phyloP scores from a whole-genome alignment of 2,888 invertebrate genomes.

The Odontomyia ornata region DNA sequence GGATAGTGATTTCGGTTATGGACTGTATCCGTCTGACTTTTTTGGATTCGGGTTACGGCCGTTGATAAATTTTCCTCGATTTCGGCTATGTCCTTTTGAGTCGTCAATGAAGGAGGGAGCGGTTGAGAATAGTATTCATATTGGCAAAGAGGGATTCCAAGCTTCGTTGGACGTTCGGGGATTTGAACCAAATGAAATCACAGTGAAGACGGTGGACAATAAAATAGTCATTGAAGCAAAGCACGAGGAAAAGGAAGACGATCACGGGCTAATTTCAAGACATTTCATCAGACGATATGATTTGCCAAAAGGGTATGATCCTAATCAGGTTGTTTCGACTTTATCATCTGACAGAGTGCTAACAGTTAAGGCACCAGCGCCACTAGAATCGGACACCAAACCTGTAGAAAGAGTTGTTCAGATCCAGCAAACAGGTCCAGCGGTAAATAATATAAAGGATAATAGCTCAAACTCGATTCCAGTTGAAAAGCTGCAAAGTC shows the following conservation, averaged over 20 bases:
- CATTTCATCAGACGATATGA: conserved; percentile 80
- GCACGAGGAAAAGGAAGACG: conserved; percentile 78
- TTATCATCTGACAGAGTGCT: conserved; percentile 80
- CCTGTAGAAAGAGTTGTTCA: conserved; percentile 68
- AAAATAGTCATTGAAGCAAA: conserved; percentile 79
- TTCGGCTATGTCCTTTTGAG: too few relatives aligned
- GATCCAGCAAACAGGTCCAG: conserved; percentile 71
- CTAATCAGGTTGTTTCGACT: conserved; percentile 76
- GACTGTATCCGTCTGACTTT: conserved; percentile 60
- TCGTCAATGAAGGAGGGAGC: too few relatives aligned
- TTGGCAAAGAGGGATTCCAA: conserved; percentile 75
- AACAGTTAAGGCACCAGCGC: conserved; percentile 72
- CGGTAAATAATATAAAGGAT: conserved; percentile 65
- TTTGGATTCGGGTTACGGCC: neutral
- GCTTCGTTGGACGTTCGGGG: conserved; percentile 80
- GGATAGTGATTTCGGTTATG: conserved; percentile 60
- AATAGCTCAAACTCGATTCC: conserved; percentile 56
- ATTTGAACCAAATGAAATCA: conserved; percentile 79
- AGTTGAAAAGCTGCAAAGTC: too few relatives aligned
- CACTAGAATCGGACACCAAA: conserved; percentile 55
- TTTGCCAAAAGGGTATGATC: conserved; percentile 79
- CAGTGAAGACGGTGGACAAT: conserved; percentile 79
- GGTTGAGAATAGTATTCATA: neutral
- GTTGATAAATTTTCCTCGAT: neutral
- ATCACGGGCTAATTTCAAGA: conserved; percentile 78